Base-by-base conservation (phyloP, 2,113 vertebrate species). In the Festucalex cinctus region DNA sequence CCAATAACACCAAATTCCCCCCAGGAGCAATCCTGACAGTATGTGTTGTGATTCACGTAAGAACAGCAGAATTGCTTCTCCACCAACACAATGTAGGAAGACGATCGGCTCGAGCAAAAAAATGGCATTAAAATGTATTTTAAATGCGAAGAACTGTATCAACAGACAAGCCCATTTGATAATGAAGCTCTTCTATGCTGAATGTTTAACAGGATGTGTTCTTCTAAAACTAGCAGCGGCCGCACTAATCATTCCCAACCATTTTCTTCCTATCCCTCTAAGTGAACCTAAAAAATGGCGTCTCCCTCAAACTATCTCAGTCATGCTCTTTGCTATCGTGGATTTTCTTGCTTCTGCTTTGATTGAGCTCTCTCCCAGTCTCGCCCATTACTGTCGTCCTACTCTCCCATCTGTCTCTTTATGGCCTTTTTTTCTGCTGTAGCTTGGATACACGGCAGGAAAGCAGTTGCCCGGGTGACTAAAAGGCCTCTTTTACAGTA, bases 1-100 rank as follows among this genome's bases (percentile, higher is more conserved):
- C 74, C 73, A 81, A 81, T 84, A 81, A 81, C 56, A 58, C 66
- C 37, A 43, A 70, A 78, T 75, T 81, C 75, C 80, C 76, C 82
- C 74, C 63, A 59, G 77, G 79, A 80, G 73, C 66, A 65, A 70
- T 74, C 46, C 69, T 75, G 67, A 75, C 70, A 71, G 60, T 63
- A 57, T 73, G 66, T 20, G 24, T 65, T 48, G 67, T 67, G 76
- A 84, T 85, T 84, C 73, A 83, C 54, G 66, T 49, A 59, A 6
- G 43, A 22, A 54, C 68, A 80, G 61, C 69, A 62, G 53, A 22
- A 60, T 54, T 58, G 63, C 78, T 73, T 72, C 79, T 76, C 43
- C 59, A 28, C 66, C 19, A 51, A n/a, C 22, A 54, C 51, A 7
- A 9, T 22, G 49, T 22, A 10, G n/a, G 5, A 19, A 46, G 9